Evolutionary conservation across 2,113 vertebrate genomes (phyloP), one percentile per base, ranked within the genome.

Genomic region (Progne subis): DNA sequence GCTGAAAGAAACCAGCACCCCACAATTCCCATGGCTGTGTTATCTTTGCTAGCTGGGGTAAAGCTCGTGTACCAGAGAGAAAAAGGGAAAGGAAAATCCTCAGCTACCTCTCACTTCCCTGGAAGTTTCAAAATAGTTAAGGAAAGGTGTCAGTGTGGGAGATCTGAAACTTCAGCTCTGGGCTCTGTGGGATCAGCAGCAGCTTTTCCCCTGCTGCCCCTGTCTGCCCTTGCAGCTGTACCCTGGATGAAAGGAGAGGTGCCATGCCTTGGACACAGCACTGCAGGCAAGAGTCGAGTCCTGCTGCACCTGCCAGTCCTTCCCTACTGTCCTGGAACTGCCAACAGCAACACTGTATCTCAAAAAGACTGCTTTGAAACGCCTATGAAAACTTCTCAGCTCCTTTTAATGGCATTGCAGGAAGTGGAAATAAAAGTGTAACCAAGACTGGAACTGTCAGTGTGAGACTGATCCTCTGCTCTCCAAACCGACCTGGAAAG

Each of bases 241-340:
- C 6, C 10, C 13, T n/a, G 71, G 10, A 21, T 18, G 52, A 34
- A 52, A 56, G 50, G 59, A 47, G 6, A 63, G 17, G 12, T 82
- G 63, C 39, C 18, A 0, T 9, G 47, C 2, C 2, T 3, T 32
- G 77, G 55, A 14, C 6, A 17, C 21, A 53, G 43, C 1, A 2
- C 29, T 0, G 1, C 39, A 19, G 49, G 31, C 8, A 20, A 17
- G 44, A 55, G 46, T 34, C 49, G 44, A 55, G 46, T 34, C 49
- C 28, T 39, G 5, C 37, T 53, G 65, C 65, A 44, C 55, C 20
- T 76, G 24, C 32, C 61, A 32, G 63, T 26, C 41, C 1, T 59
- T 59, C 49, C 18, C 44, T 60, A 5, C 37, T 21, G 1, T 37
- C 43, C 69, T 71, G 32, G 59, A 57, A 75, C 23, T 41, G 46